phyloP scores from a whole-genome alignment of 92 coral and sea anemone species.

The Micromussa lordhowensis region DNA sequence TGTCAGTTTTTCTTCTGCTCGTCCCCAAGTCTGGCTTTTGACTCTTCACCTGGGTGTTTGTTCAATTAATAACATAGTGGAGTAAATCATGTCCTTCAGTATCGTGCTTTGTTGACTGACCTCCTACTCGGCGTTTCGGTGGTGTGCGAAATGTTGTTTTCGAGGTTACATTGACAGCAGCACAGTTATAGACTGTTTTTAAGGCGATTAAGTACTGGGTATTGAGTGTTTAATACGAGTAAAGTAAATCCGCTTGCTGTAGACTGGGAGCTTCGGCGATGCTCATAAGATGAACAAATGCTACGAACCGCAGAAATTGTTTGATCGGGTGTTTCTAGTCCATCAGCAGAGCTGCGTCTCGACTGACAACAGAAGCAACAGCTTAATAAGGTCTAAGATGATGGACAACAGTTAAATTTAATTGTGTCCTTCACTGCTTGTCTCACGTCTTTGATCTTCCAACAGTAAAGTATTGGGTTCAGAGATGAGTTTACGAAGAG shows the following conservation, averaged over 20 bases:
- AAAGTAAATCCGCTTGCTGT: background rate
- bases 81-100: background rate
- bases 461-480: background rate
- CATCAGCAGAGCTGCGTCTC: background rate
- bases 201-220: background rate
- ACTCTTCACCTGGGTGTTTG: too few species aligned
- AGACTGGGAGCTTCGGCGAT: background rate
- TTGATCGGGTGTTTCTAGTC: background rate
- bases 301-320: background rate
- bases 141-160: too few species aligned
- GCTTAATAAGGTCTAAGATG: background rate
- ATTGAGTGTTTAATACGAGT: background rate
- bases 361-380: background rate
- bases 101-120: background rate
- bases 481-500: constrained; percentile 4
- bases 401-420: background rate
- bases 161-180: background rate
- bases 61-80: background rate
- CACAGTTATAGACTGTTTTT: background rate
- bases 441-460: constrained; percentile 4
- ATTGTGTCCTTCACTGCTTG: constrained; percentile 1
- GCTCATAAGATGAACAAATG: background rate
- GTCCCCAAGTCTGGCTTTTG: too few species aligned
- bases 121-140: background rate
- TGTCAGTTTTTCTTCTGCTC: too few species aligned